Conservation (phyloP, 2,113 vertebrate genomes). For the Xiphias gladius region DNA sequence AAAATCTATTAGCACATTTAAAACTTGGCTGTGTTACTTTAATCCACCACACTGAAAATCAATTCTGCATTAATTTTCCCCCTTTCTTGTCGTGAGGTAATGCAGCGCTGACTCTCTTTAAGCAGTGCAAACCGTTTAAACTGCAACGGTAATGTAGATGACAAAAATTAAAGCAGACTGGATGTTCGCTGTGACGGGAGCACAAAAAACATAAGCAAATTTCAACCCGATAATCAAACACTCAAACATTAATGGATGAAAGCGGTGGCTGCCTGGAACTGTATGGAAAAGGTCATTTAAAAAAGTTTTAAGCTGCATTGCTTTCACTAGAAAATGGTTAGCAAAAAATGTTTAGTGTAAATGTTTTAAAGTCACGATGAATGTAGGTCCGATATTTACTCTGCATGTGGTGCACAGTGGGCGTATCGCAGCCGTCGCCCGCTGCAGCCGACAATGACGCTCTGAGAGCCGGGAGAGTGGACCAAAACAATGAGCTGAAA, state of each 20-base stretch:
- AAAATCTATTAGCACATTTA: background rate
- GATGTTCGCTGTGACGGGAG: too few relatives aligned
- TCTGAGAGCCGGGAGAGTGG: background rate
- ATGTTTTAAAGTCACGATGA: background rate
- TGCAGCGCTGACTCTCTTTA: background rate
- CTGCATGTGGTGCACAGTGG: too few relatives aligned
- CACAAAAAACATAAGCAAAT: too few relatives aligned
- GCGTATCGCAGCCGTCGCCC: too few relatives aligned
- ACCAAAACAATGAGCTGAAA: background rate
- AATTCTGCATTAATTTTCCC: background rate
- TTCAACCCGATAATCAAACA: too few relatives aligned
- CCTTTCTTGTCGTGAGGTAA: background rate
- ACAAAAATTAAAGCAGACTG: background rate
- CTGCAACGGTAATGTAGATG: background rate
- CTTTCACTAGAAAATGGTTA: background rate
- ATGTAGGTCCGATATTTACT: background rate
- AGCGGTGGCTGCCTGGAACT: background rate
- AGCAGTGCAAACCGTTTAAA: too few relatives aligned
- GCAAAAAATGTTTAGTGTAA: background rate
- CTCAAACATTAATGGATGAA: background rate
- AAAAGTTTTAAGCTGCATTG: background rate
- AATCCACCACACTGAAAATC: background rate
- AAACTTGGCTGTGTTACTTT: background rate
- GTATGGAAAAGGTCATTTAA: background rate
- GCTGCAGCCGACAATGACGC: too few relatives aligned